phyloP scores from a whole-genome alignment of 2,888 invertebrate genomes.

The Aporophyla lueneburgensis region DNA sequence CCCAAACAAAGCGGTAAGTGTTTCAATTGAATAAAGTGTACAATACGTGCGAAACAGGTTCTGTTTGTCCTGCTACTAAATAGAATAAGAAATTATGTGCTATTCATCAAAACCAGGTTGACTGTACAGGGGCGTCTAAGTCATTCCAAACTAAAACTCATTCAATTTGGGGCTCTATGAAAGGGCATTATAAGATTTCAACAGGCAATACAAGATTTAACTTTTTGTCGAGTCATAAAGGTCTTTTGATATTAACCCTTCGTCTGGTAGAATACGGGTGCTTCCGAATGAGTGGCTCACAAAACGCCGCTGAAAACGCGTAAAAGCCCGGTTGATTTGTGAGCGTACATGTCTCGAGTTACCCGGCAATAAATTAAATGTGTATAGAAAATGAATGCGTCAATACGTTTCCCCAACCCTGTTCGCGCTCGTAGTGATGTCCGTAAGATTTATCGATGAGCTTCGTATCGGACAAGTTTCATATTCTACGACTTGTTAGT shows the following conservation, averaged over 20 bases:
- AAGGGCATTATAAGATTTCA: constrained; percentile 65
- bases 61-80: constrained; percentile 70
- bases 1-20: constrained; percentile 46
- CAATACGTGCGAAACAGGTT: constrained; percentile 75
- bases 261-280: constrained; percentile 60
- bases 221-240: constrained; percentile 69
- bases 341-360: constrained; percentile 83
- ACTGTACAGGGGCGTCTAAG: constrained; percentile 56
- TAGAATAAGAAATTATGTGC: constrained; percentile 74
- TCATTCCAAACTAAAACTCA: constrained; percentile 58
- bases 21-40: constrained; percentile 69
- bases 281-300: constrained; percentile 74
- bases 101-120: constrained; percentile 74
- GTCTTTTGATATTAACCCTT: constrained; percentile 75
- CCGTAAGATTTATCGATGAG: constrained; percentile 81
- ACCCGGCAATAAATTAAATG: constrained; percentile 85
- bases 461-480: constrained; percentile 71
- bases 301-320: constrained; percentile 81
- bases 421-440: constrained; percentile 79
- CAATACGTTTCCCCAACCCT: constrained; percentile 79
- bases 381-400: constrained; percentile 85
- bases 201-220: constrained; percentile 64
- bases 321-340: constrained; percentile 82
- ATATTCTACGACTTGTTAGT: constrained; percentile 73
- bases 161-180: constrained; percentile 59